Conservation (phyloP, 2,113 vertebrate species). For the Mormyrus lacerda region DNA sequence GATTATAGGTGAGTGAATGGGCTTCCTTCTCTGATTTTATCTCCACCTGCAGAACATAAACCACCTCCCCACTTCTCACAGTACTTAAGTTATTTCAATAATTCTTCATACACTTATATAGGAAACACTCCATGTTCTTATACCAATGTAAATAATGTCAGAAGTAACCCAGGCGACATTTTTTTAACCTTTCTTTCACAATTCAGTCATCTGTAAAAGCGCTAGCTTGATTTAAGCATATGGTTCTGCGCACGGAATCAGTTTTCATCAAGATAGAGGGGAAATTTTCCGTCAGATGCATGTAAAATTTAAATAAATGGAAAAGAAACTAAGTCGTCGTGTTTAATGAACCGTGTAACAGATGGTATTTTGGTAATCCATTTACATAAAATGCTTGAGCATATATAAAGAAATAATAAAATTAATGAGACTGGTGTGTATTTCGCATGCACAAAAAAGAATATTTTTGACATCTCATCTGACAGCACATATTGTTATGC, state of each 20-base stretch:
- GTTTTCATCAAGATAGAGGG: not conserved
- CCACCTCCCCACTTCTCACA: not conserved
- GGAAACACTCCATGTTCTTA: not conserved
- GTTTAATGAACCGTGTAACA: not conserved
- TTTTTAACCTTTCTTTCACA: not conserved
- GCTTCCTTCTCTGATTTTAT: not conserved
- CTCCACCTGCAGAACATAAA: not conserved
- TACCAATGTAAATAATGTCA: not conserved
- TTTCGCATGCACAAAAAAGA: not conserved
- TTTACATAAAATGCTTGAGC: not conserved
- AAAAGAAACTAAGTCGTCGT: not conserved
- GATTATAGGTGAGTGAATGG: not conserved
- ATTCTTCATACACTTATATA: not conserved
- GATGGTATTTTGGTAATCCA: constrained; percentile 18
- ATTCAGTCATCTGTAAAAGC: not conserved
- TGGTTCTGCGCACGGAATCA: not conserved
- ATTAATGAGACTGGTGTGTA: not conserved
- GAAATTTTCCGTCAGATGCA: not conserved
- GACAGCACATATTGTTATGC: not conserved
- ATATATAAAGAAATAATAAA: constrained; percentile 7
- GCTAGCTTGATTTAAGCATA: not conserved
- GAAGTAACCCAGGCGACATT: not conserved
- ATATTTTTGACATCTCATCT: not conserved
- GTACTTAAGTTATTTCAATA: not conserved
- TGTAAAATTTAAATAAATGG: not conserved